These are phyloP conservation scores for Xiphorhynchus erythropygius DNA, from an alignment of 2,797 vertebrate species.

Conservation along the genomic window DNA sequence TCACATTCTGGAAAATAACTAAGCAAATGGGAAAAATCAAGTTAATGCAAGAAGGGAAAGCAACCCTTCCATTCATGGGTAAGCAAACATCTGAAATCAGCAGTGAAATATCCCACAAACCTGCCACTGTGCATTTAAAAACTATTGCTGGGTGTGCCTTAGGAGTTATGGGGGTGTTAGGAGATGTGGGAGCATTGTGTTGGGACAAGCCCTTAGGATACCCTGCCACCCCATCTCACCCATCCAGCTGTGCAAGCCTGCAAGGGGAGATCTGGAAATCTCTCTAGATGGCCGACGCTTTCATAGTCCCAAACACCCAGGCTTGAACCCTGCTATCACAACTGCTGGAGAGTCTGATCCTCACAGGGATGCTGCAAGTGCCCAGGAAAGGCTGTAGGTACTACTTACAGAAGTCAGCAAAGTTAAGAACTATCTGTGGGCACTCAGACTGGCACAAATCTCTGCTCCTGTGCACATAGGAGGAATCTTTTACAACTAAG, in stretches of 20 bases:
- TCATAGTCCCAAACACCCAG: neutral
- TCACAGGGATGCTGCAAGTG: neutral
- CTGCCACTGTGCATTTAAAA: neutral
- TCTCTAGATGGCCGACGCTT: neutral
- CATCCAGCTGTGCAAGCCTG: neutral
- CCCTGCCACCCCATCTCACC: neutral
- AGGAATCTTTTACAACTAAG: neutral
- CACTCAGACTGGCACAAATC: neutral
- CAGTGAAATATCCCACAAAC: neutral
- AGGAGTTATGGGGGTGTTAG: neutral
- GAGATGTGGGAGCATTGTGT: rapidly evolving
- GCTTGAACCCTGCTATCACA: neutral
- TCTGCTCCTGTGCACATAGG: neutral
- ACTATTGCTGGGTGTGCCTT: neutral
- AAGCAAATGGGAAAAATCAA: constrained; percentile 57
- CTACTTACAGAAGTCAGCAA: neutral
- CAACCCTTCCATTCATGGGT: neutral
- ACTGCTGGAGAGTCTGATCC: neutral
- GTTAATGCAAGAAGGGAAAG: constrained; percentile 50
- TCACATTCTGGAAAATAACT: constrained; percentile 96
- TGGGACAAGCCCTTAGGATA: neutral
- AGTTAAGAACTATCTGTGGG: neutral
- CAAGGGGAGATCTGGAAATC: neutral
- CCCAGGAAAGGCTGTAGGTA: neutral
- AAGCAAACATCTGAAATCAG: constrained; percentile 25